Percentiles rank a stretch among this genome's conserved stretches.
phyloP scores from a whole-genome alignment of 2,888 invertebrate species.

The Sclerodermus sp. region DNA sequence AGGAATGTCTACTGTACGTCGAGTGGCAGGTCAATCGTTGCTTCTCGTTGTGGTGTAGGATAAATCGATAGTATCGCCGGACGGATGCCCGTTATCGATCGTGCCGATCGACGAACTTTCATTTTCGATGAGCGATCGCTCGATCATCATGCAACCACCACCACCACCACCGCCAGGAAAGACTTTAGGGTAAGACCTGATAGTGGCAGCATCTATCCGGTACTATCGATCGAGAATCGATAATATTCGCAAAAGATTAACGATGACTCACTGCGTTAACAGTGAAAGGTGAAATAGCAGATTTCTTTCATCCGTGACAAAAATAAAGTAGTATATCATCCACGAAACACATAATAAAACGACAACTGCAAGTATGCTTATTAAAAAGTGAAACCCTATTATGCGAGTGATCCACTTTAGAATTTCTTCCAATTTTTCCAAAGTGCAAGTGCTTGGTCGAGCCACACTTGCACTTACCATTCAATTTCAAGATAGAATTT shows the following conservation, averaged over 20 bases:
- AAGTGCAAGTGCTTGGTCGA: no score
- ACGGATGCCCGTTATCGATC: conserved; percentile 27
- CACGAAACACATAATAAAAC: neutral
- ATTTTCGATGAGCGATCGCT: conserved; percentile 23
- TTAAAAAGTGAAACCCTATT: no score
- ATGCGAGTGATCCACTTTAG: no score
- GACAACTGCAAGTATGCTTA: no score
- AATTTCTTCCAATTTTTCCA: no score
- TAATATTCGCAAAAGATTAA: conserved; percentile 8
- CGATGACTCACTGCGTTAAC: conserved; percentile 15
- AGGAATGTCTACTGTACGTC: conserved; percentile 20
- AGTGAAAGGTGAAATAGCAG: conserved; percentile 1
- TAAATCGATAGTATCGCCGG: conserved; percentile 26
- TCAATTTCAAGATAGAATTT: neutral
- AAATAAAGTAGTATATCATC: neutral
- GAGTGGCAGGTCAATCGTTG: conserved; percentile 35
- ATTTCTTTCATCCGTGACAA: neutral
- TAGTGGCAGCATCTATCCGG: conserved; percentile 1
- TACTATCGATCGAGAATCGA: conserved; percentile 17
- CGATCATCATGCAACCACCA: conserved; percentile 20
- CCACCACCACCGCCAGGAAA: conserved; percentile 8
- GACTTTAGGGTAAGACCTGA: conserved; percentile 16
- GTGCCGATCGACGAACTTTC: conserved; percentile 28
- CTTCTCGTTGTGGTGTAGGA: conserved; percentile 17
- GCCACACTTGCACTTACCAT: neutral